A percentile compares a stretch with the other conserved stretches of the same genome.
Evolutionary conservation across 2,888 invertebrate genomes (phyloP).

Genomic region (Liposcelis brunnea): DNA sequence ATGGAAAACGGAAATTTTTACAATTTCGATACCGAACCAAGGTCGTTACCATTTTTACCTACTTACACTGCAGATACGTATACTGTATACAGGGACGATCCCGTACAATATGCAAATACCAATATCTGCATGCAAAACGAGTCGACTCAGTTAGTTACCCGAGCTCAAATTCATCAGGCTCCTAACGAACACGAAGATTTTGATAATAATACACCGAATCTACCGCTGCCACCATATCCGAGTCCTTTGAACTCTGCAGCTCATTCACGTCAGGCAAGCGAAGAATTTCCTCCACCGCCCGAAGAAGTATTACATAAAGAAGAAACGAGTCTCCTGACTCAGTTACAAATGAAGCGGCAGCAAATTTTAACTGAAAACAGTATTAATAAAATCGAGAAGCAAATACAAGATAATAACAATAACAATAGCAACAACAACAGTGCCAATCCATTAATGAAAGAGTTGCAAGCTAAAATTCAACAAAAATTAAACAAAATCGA

Average conservation of each 20-base stretch:
- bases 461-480: conserved; percentile 46
- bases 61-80: conserved; percentile 30
- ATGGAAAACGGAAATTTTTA: no score
- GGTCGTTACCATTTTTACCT: conserved; percentile 42
- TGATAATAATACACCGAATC: conserved; percentile 1
- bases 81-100: conserved; percentile 21
- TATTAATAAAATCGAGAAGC: conserved; percentile 23
- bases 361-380: conserved; percentile 33
- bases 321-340: conserved; percentile 34
- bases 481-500: conserved; percentile 2
- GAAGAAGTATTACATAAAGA: not conserved
- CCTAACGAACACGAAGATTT: conserved; percentile 16
- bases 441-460: conserved; percentile 53
- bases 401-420: conserved; percentile 25
- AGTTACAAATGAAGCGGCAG: conserved; percentile 45
- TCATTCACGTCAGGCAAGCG: conserved; percentile 72
- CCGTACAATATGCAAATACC: conserved; percentile 30
- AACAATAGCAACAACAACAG: conserved; percentile 9
- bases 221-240: conserved; percentile 56
- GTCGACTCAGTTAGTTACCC: conserved; percentile 51
- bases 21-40: conserved; percentile 29
- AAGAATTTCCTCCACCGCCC: conserved; percentile 82
- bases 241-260: conserved; percentile 57
- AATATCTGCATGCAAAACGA: conserved; percentile 20
- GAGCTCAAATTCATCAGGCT: conserved; percentile 67